These are phyloP conservation scores for Tipula lateralis DNA, from an alignment of 2,888 invertebrate genomes.

Conservation along the genomic window DNA sequence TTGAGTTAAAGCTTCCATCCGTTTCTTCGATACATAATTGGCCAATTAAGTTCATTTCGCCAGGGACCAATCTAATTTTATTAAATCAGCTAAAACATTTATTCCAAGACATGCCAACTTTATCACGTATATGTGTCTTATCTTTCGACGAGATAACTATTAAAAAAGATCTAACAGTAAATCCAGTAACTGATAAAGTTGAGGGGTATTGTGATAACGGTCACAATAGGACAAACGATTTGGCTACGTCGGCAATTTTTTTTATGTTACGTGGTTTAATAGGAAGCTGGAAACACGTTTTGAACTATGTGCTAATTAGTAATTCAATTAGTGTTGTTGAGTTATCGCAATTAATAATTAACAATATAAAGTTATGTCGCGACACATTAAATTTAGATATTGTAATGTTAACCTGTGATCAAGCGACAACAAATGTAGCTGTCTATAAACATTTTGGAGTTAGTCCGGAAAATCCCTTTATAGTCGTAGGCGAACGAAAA, in stretches of 20 bases:
- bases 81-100: neutral
- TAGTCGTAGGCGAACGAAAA: neutral
- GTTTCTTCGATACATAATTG: neutral
- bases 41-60: neutral
- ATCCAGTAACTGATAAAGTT: neutral
- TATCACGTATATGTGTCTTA: neutral
- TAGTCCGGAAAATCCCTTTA: neutral
- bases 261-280: neutral
- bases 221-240: neutral
- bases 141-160: neutral
- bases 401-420: neutral
- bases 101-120: neutral
- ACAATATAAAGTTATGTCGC: neutral
- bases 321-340: neutral
- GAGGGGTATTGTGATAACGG: neutral
- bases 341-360: neutral
- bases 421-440: neutral
- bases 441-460: neutral
- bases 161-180: neutral
- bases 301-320: neutral
- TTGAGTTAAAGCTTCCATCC: neutral
- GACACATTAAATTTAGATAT: neutral
- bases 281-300: neutral
- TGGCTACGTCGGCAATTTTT: no score
- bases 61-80: neutral